A percentile compares a stretch with the other conserved stretches of the same genome.
phyloP scores from a whole-genome alignment of 1,140 invertebrate genomes.

The Chironomus tepperi region DNA sequence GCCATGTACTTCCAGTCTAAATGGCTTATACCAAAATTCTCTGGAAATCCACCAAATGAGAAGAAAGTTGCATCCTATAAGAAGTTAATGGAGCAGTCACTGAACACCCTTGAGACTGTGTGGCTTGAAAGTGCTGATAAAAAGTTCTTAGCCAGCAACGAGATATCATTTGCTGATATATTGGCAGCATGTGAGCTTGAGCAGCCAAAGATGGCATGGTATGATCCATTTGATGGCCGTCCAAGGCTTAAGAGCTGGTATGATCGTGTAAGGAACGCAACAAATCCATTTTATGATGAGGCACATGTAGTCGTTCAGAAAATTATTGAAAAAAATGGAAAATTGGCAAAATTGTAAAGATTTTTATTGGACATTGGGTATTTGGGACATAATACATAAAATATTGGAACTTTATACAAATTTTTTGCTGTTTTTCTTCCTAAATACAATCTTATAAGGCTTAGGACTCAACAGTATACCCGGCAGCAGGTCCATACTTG shows the following conservation, averaged over 20 bases:
- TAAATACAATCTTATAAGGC: conserved; percentile 37
- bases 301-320: conserved; percentile 10
- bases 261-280: neutral
- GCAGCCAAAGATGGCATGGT: conserved; percentile 47
- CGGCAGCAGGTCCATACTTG: conserved; percentile 33
- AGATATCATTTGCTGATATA: conserved; percentile 65
- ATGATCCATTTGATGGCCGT: conserved; percentile 16
- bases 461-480: conserved; percentile 39
- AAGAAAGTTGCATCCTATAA: conserved; percentile 32
- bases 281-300: conserved; percentile 25
- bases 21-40: conserved; percentile 42
- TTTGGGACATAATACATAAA: no score
- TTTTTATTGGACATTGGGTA: no score
- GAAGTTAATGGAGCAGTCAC: conserved; percentile 42
- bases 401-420: neutral
- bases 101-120: conserved; percentile 48
- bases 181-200: conserved; percentile 74
- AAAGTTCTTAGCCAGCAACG: conserved; percentile 57
- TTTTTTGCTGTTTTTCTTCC: neutral
- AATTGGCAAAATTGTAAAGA: conserved; percentile 19
- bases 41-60: conserved; percentile 33
- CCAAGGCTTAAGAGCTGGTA: conserved; percentile 12
- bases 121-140: conserved; percentile 47
- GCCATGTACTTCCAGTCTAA: conserved; percentile 54
- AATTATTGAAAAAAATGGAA: neutral